Base-by-base conservation (phyloP, 2,888 invertebrate genomes). In the Pristionchus exspectatus region DNA sequence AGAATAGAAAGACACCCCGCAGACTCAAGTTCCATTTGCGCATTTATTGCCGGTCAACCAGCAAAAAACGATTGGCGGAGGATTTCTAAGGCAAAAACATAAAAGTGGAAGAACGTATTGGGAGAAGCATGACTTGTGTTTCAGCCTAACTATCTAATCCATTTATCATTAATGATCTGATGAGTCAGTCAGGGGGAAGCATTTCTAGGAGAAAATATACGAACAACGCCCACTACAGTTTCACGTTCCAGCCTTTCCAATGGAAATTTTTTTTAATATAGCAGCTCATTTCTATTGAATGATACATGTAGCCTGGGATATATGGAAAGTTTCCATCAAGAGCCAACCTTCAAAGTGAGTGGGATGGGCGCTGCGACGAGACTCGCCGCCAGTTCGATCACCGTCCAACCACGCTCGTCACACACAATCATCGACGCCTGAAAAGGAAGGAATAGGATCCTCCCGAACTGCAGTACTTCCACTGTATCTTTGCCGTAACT, bases 381-480 rank as follows among this genome's bases (percentile, higher is more conserved):
- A 12, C 92, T 90, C n/a, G 90, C 90, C 10, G 90, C 90, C 30
- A 90, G 88, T 38, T 91, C 90, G 12, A 92, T 90, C 83, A 91
- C 88, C 18, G 90, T 81, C 93, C 93, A 93, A 10, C 88, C 56
- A 14, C 91, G 92, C 89, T 93, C 92, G 18, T 92, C 92, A 0
- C 92, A 89, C 85, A 93, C 90, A 27, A 89, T 33, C 21, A 83
- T 89, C 1, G 92, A 91, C 14, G 92, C 91, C n/a, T 87, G 87
- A 9, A 90, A 88, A 38, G 9, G 44, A 50, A 12, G 44, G 44
- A 50, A 50, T 38, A 30, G 38, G 72, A 21, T 21, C n/a, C n/a
- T n/a, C n/a, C n/a, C n/a, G n/a, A n/a, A n/a, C n/a, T n/a, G n/a
- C n/a, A n/a, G n/a, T n/a, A n/a, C n/a, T n/a, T 21, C 63, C 27